Evolutionary conservation across 2,888 invertebrate genomes (phyloP).

Genomic region (Frankliniella fusca): DNA sequence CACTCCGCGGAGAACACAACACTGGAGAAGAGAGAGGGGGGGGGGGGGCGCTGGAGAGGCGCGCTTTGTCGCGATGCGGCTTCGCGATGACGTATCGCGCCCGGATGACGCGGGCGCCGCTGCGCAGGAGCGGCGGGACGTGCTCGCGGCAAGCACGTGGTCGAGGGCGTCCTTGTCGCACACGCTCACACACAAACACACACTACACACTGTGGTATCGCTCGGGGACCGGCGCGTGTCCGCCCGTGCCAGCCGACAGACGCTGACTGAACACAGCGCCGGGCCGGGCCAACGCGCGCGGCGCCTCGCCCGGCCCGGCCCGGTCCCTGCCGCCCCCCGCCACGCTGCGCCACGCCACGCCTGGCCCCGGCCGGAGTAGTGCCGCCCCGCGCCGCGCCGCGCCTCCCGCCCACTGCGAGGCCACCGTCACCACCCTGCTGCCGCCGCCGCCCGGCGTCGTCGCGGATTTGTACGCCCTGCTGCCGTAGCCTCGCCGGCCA

Average conservation of each 20-base stretch:
- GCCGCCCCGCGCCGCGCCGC: neutral
- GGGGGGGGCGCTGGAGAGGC: no score
- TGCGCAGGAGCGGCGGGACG: neutral
- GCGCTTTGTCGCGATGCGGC: no score
- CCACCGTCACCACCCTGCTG: neutral
- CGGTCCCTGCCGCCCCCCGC: neutral
- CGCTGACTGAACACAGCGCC: constrained; percentile 9
- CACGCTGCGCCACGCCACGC: neutral
- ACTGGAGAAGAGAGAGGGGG: no score
- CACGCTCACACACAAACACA: no score
- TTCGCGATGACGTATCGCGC: neutral
- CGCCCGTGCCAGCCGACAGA: constrained; percentile 20
- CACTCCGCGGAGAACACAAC: no score
- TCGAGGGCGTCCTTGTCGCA: neutral
- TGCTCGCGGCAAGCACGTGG: neutral
- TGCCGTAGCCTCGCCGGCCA: neutral
- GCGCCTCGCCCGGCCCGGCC: neutral
- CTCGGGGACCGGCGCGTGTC: neutral
- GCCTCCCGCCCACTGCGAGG: neutral
- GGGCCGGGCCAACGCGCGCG: neutral
- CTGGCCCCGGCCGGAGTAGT: neutral
- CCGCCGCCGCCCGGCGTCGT: neutral
- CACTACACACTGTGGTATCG: no score
- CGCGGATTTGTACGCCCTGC: neutral
- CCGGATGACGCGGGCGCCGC: neutral